phyloP scores from a whole-genome alignment of 2,797 vertebrate species.

The Periophthalmus magnuspinnatus region DNA sequence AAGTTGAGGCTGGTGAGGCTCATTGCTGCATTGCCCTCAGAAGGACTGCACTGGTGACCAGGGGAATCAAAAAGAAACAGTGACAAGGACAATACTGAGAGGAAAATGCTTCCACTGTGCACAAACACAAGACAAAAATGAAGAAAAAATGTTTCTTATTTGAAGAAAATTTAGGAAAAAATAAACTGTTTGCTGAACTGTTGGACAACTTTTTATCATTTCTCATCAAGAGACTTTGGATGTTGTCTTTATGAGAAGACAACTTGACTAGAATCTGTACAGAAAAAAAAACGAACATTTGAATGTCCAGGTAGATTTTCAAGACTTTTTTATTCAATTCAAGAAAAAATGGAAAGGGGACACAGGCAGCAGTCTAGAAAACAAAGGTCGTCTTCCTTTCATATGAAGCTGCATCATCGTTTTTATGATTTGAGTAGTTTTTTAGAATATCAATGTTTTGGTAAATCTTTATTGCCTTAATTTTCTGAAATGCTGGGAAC shows the following conservation, averaged over 20 bases:
- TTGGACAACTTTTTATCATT: slow-evolving; percentile 68
- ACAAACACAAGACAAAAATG: slow-evolving; percentile 74
- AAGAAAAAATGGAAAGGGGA: slow-evolving; percentile 78
- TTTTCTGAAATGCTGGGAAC: slow-evolving; percentile 88
- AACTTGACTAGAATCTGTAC: slow-evolving; percentile 76
- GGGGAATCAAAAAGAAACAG: slow-evolving; percentile 45
- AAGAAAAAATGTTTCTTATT: slow-evolving; percentile 80
- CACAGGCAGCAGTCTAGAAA: slow-evolving; percentile 67
- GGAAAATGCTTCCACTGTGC: slow-evolving; percentile 90
- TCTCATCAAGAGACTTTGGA: slow-evolving; percentile 67
- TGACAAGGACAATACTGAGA: slow-evolving; percentile 60
- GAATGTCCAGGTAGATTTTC: slow-evolving; percentile 90
- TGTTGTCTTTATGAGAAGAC: slow-evolving; percentile 81
- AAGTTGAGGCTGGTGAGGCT: slow-evolving; percentile 81
- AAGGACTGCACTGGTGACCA: slow-evolving; percentile 80
- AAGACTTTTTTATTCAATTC: slow-evolving; percentile 75
- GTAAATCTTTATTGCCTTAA: slow-evolving; percentile 99
- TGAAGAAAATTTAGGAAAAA: slow-evolving; percentile 78
- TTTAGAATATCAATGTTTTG: slow-evolving; percentile 93
- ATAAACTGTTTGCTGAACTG: slow-evolving; percentile 67
- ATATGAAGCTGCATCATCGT: slow-evolving; percentile 89
- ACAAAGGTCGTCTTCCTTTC: slow-evolving; percentile 90
- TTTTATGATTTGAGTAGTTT: slow-evolving; percentile 85
- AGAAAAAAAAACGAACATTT: slow-evolving; percentile 80
- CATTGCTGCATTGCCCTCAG: slow-evolving; percentile 90